Evolutionary conservation across 2,797 vertebrate genomes (phyloP), one percentile per base, ranked within the genome.

Genomic region (Takifugu rubripes): DNA sequence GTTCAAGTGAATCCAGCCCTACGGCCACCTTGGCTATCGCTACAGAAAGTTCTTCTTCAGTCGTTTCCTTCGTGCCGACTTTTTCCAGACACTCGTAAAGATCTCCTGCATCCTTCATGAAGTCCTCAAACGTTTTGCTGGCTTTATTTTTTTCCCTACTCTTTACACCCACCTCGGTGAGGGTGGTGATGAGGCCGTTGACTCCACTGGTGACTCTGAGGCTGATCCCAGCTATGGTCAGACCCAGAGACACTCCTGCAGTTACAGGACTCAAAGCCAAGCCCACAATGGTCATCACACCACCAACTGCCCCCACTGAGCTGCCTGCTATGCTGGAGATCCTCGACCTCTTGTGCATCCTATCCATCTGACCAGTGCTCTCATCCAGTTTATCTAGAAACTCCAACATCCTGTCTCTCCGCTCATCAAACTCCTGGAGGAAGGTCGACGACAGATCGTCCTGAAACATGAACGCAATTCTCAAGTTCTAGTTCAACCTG

Each of bases 251-350:
- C 31, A 25, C 29, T 5, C 89, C 89, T 11, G 78, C 80, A 16
- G 89, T 90, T 0, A 90, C 40, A 2, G 91, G 89, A n/a, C 66
- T 78, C 3, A 91, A 70, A 1, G 86, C 88, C 61, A 92, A 61
- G 15, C 90, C 90, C 16, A 83, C 6, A 0, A 91, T 91, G 52
- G 87, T 85, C 6, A 90, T 68, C 3, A 88, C 61, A 1, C 90
- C 82, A 1, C 87, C 87, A 2, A 70, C 25, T 2, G 68, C 68
- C 25, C 90, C 89, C 40, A 92, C 80, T 0, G 88, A 89, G 52
- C 90, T 91, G 45, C 90, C 86, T 15, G 70, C 74, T 50, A 91
- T 85, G 26, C 78, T 87, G 68, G 89, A 92, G 71, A 92, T 90
- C 67, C 66, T 87, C 16, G 88, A 75, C 0, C 87, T 90, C 14